Evolutionary conservation across 2,797 vertebrate species (phyloP), one percentile per base, ranked within the genome.

Genomic region (Rhinichthys osculus): DNA sequence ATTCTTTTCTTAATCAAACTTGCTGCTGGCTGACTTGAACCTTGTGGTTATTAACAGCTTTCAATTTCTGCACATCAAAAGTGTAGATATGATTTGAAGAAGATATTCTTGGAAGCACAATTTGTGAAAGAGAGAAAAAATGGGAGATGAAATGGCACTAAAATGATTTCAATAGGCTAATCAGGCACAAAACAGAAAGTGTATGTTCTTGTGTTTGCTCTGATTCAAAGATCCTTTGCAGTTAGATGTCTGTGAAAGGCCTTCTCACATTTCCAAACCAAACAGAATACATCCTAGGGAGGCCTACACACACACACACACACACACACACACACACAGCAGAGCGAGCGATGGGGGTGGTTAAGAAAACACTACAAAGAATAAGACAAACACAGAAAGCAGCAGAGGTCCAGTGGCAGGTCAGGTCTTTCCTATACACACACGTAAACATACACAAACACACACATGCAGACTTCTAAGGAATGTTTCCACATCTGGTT

Each of bases 401-500:
- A 77, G 92, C 71, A 90, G 85, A 64, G 86, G 92, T 92, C 92
- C 87, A 90, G 89, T 92, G 74, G 91, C 92, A 84, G 96, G 96
- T 97, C 94, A 81, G 92, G 8, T 81, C 90, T 93, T 97, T 97
- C 96, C 96, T 96, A 97, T 94, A 95, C 90, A 90, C 90, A 92
- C 84, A 86, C 72, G 62, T 73, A 83, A 70, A 85, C 27, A 83
- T 44, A 85, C 86, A 89, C 50, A 86, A 35, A 90, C 64, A 83
- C 81, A 83, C 66, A 69, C 72, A 78, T 78, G 76, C 66, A 79
- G 23, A 87, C 50, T 74, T 85, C 87, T 59, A 86, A 89, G 76
- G 87, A 86, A 90, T 87, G 78, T 86, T 88, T 50, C 44, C 78
- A 72, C 89, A 90, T 90, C 89, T 90, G 89, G 84, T 90, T 87